phyloP scores from a whole-genome alignment of 1,140 invertebrate species.

The Parapsyche elsis region DNA sequence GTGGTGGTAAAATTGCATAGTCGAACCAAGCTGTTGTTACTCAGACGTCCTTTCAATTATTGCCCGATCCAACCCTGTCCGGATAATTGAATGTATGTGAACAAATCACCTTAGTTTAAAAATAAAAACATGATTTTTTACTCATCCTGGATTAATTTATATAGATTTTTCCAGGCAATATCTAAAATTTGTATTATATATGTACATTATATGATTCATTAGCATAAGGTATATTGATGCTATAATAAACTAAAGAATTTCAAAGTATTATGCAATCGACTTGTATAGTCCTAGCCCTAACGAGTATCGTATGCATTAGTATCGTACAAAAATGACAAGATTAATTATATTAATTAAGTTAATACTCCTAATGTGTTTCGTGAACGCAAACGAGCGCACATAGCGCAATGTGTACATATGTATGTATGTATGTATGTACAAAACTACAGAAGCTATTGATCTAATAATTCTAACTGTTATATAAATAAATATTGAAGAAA shows the following conservation, averaged over 20 bases:
- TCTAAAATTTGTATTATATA: no score
- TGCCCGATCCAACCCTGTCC: not conserved
- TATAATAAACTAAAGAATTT: not conserved
- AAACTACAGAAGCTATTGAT: no score
- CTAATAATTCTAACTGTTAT: no score
- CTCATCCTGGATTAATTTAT: no score
- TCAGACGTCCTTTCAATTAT: not conserved
- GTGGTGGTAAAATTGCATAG: constrained; percentile 31
- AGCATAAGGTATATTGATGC: no score
- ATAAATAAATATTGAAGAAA: no score
- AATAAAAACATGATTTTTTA: no score
- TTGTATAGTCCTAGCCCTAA: not conserved
- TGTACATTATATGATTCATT: no score
- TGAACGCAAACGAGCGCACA: constrained; percentile 4
- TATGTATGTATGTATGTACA: no score
- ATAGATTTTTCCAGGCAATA: no score
- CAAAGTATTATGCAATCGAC: not conserved
- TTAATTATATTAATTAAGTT: not conserved
- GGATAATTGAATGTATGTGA: no score
- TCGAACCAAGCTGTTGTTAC: constrained; percentile 14
- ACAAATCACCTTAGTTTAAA: no score
- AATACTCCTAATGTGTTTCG: not conserved
- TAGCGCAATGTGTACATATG: not conserved
- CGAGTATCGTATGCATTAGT: not conserved
- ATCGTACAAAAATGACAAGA: constrained; percentile 15